These are phyloP conservation scores for Microtus pennsylvanicus DNA, from an alignment of 2,113 vertebrate species.

Conservation along the genomic window DNA sequence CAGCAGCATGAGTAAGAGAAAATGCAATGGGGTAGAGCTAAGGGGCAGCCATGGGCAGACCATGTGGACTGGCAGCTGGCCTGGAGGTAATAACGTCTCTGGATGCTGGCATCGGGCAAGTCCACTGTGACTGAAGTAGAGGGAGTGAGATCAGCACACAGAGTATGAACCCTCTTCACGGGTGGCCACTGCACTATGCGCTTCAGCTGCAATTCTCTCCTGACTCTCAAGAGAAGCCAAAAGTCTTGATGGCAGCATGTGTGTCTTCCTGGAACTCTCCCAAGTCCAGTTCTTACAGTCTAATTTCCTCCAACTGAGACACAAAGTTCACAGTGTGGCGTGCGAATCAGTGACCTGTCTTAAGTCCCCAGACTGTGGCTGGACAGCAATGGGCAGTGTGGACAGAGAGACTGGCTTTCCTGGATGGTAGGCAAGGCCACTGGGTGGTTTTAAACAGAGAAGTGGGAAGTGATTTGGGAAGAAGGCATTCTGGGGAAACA, in stretches of 20 bases:
- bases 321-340: too few species aligned
- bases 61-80: neutral
- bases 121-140: neutral
- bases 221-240: too few species aligned
- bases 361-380: neutral
- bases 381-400: neutral
- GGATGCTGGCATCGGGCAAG: neutral
- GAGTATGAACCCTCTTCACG: neutral
- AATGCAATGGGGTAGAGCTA: neutral
- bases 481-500: neutral
- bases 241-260: fast-evolving
- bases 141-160: neutral
- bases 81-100: neutral
- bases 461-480: neutral
- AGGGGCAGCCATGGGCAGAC: neutral
- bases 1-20: neutral
- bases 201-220: neutral
- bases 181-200: neutral
- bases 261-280: neutral
- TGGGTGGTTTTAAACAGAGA: neutral
- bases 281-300: neutral
- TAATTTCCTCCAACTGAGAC: neutral
- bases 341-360: too few species aligned
- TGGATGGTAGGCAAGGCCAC: neutral
- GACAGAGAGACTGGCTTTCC: neutral